Evolutionary conservation across 2,113 vertebrate species (phyloP).

Genomic region (Mormyrus iriodes): DNA sequence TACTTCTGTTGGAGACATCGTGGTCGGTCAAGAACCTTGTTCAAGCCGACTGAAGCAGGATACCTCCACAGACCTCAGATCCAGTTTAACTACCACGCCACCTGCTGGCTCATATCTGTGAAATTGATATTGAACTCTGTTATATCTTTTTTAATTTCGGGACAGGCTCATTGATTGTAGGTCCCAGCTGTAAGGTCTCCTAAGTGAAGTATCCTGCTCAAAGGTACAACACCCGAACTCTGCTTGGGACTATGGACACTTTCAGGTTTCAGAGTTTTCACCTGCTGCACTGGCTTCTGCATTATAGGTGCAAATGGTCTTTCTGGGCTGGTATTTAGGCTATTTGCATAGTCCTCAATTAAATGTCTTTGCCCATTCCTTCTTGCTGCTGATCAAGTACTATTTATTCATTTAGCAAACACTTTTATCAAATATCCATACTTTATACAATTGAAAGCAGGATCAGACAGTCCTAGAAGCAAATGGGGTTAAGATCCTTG

Average conservation of each 20-base stretch:
- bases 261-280: not conserved
- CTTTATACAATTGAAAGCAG: not conserved
- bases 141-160: not conserved
- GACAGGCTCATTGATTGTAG: not conserved
- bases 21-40: not conserved
- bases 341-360: not conserved
- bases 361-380: not conserved
- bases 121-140: not conserved
- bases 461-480: not conserved
- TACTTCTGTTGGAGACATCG: not conserved
- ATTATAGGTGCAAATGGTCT: not conserved
- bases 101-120: not conserved
- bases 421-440: not conserved
- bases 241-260: not conserved
- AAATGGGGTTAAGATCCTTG: not conserved
- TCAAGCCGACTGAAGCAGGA: not conserved
- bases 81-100: not conserved
- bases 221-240: not conserved
- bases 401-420: not conserved
- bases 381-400: not conserved
- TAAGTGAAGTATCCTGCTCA: not conserved
- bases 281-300: not conserved
- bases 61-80: not conserved
- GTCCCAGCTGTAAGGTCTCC: not conserved
- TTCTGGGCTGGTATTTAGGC: not conserved